Base-by-base conservation (phyloP, 2,888 invertebrate species). In the Xanthorhoe spadicearia region DNA sequence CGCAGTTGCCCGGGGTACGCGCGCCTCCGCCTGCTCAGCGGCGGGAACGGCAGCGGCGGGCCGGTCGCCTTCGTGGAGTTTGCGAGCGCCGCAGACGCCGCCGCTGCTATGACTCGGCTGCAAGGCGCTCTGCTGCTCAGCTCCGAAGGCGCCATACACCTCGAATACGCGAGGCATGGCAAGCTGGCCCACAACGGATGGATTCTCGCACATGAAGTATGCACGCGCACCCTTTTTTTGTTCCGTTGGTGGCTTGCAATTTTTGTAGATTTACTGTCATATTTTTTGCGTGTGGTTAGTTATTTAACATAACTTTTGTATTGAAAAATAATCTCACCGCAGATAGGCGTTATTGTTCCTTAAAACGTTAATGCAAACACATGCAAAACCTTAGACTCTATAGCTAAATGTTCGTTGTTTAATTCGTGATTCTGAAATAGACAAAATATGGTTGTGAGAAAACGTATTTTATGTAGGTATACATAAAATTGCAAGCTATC, bases 21-120 rank as follows among this genome's bases (percentile, higher is more conserved):
- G 94, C 97, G 99, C 93, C 97, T 99, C 94, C 98, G 99, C 94
- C 97, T 99, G 95, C 96, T 97, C 96, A 95, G 95, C 93, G 96
- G 96, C 94, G 97, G 97, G 87, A 89, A 86, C 75, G 84, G 86
- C 69, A 86, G 85, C 89, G 82, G 88, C 32, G 90, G 90, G 70
- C 98, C 99, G 81, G 99, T 99, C 91, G 99, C 99, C 88, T 99
- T 99, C 95, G 97, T 98, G 94, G 99, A 99, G 95, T 99, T 98
- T 95, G 96, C 96, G 94, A 98, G 97, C 94, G 95, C 98, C 83
- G 94, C 96, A 84, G 97, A 96, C 93, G 99, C 99, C 84, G 95
- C 97, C 87, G 96, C 97, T 85, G 99, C 98, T 83, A 96, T 99
- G 96, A 96, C 96, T 86, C 95, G 97, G 85, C 96, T 99, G 83